phyloP scores from a whole-genome alignment of 2,113 vertebrate species.

The Corythoichthys intestinalis region DNA sequence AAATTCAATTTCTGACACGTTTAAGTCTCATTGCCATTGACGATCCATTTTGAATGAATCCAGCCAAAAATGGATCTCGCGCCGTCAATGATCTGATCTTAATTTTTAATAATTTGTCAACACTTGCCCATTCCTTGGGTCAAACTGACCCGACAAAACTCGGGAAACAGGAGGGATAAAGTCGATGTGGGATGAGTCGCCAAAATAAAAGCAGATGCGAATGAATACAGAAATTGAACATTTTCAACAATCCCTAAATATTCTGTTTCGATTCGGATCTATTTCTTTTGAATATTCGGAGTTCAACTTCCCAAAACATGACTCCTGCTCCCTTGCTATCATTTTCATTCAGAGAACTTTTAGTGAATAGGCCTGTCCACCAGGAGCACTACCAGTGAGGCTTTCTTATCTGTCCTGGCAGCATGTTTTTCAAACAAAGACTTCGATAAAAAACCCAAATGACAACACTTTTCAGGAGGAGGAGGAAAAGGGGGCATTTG shows the following conservation, averaged over 20 bases:
- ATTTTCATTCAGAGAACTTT: conserved; percentile 32
- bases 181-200: background rate
- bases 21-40: too few relatives aligned
- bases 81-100: too few relatives aligned
- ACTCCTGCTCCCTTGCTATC: conserved; percentile 42
- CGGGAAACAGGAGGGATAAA: too few relatives aligned
- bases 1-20: too few relatives aligned
- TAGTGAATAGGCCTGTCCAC: conserved; percentile 46
- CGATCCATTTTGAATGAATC: too few relatives aligned
- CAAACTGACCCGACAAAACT: too few relatives aligned
- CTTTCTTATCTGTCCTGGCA: conserved; percentile 57
- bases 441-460: conserved; percentile 56
- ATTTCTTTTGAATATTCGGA: conserved; percentile 21
- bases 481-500: conserved; percentile 28
- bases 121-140: too few relatives aligned
- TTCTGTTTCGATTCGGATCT: background rate
- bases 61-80: too few relatives aligned
- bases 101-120: too few relatives aligned
- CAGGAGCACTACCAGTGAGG: conserved; percentile 44
- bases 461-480: conserved; percentile 38
- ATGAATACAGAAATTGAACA: too few relatives aligned
- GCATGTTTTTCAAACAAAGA: conserved; percentile 65
- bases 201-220: background rate
- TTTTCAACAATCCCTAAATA: background rate
- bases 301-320: conserved; percentile 31